phyloP scores from a whole-genome alignment of 2,888 invertebrate species.

The Perizoma flavofasciatum region DNA sequence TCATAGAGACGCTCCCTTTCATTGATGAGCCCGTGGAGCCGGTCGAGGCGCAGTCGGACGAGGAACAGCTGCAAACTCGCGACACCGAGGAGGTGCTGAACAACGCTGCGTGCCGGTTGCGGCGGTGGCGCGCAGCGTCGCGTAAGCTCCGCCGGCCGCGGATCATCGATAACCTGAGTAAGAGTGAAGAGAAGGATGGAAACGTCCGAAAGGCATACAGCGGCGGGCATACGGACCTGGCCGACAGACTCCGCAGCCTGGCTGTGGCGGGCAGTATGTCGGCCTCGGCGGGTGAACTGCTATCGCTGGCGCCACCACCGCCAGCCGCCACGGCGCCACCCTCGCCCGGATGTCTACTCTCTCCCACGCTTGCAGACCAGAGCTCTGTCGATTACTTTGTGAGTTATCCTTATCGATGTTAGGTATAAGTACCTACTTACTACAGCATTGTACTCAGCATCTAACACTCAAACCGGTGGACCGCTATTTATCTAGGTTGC shows the following conservation, averaged over 20 bases:
- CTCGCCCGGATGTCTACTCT: constrained; percentile 75
- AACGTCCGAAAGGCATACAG: constrained; percentile 49
- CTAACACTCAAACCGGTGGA: no score
- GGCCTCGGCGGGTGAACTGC: constrained; percentile 73
- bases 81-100: constrained; percentile 71
- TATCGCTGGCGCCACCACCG: constrained; percentile 74
- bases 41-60: constrained; percentile 61
- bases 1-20: constrained; percentile 56
- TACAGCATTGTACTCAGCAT: no score
- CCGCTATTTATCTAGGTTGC: no score
- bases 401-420: constrained; percentile 45
- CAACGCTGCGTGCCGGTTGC: constrained; percentile 77
- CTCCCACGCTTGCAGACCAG: constrained; percentile 75
- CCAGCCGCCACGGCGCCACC: constrained; percentile 78
- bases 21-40: constrained; percentile 67
- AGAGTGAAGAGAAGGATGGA: constrained; percentile 58
- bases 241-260: constrained; percentile 71
- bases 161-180: constrained; percentile 77
- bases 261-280: constrained; percentile 77
- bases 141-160: constrained; percentile 76
- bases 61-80: constrained; percentile 57
- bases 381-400: constrained; percentile 74
- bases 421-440: no score
- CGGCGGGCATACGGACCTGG: constrained; percentile 73
- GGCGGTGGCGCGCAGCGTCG: constrained; percentile 79